Percentiles rank a stretch among this genome's conserved stretches.
Conservation (phyloP, 2,797 vertebrate species). For the Kryptolebias ocellatus region DNA sequence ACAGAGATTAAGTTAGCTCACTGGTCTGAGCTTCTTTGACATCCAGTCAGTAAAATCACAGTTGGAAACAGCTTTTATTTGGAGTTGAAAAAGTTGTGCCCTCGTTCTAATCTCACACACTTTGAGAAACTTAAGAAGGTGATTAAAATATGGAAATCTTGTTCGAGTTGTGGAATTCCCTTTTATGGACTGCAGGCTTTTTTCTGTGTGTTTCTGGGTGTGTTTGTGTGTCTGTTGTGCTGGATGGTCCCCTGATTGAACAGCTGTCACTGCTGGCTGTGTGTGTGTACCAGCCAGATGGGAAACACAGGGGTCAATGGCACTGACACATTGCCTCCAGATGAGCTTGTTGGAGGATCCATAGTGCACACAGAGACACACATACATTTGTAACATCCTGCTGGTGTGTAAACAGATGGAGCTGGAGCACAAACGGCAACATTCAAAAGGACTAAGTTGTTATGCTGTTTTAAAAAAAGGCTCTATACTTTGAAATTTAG, state of each 20-base stretch:
- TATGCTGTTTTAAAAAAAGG: conserved; percentile 1
- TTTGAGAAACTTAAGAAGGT: conserved; percentile 25
- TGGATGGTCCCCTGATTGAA: conserved; percentile 73
- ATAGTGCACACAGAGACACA: conserved; percentile 41
- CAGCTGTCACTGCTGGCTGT: conserved; percentile 77
- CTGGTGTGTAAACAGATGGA: conserved; percentile 63
- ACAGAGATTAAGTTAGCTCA: conserved; percentile 26
- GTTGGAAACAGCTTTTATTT: conserved; percentile 13
- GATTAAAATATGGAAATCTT: conserved; percentile 55
- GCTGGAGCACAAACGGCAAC: conserved; percentile 18
- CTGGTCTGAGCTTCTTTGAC: conserved; percentile 10
- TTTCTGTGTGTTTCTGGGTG: conserved; percentile 20
- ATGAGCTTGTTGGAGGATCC: conserved; percentile 69
- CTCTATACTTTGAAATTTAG: background rate
- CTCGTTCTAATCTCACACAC: conserved; percentile 32
- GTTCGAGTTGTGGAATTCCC: conserved; percentile 37
- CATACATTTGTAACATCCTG: conserved; percentile 27
- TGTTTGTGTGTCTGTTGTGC: conserved; percentile 56
- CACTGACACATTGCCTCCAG: conserved; percentile 77
- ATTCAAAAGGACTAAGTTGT: conserved; percentile 23
- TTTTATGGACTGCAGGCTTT: conserved; percentile 16
- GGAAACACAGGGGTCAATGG: conserved; percentile 78
- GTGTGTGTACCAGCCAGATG: conserved; percentile 77
- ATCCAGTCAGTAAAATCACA: conserved; percentile 32
- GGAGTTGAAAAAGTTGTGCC: conserved; percentile 29